Conservation (phyloP, 2,888 invertebrate genomes). For the Papilio elwesi region DNA sequence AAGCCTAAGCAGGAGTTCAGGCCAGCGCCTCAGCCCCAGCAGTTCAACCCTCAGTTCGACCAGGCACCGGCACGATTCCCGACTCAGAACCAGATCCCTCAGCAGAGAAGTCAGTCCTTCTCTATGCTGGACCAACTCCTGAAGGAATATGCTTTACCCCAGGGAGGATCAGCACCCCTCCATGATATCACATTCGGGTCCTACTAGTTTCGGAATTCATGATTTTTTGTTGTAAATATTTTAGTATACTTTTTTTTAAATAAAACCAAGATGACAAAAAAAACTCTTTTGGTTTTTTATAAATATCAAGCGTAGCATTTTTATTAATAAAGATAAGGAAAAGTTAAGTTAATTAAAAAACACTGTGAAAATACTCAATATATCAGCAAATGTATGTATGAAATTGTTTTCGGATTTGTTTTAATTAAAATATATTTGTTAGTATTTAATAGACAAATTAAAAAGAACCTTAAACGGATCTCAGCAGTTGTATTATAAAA, state of each 20-base stretch:
- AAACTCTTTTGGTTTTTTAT: constrained; percentile 30
- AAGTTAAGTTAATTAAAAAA: neutral
- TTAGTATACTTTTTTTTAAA: constrained; percentile 66
- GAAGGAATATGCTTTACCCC: constrained; percentile 91
- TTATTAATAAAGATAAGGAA: neutral
- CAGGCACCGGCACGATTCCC: constrained; percentile 51
- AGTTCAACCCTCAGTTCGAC: constrained; percentile 60
- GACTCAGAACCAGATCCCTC: constrained; percentile 50
- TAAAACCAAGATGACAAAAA: constrained; percentile 51
- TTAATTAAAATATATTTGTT: constrained; percentile 8
- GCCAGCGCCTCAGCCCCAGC: constrained; percentile 58
- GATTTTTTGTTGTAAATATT: constrained; percentile 72
- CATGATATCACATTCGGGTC: constrained; percentile 94
- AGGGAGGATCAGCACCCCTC: constrained; percentile 86
- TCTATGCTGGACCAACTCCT: constrained; percentile 90
- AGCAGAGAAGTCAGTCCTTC: constrained; percentile 61
- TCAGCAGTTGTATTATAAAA: constrained; percentile 5
- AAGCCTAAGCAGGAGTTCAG: constrained; percentile 71
- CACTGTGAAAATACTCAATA: neutral
- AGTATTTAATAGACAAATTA: constrained; percentile 1
- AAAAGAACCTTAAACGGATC: constrained; percentile 22
- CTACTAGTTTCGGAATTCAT: constrained; percentile 80
- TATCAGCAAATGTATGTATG: neutral
- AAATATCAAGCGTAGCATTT: constrained; percentile 17
- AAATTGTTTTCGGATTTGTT: neutral